Evolutionary conservation across 1,140 invertebrate genomes (phyloP).

Genomic region (Aleiodes sp.): DNA sequence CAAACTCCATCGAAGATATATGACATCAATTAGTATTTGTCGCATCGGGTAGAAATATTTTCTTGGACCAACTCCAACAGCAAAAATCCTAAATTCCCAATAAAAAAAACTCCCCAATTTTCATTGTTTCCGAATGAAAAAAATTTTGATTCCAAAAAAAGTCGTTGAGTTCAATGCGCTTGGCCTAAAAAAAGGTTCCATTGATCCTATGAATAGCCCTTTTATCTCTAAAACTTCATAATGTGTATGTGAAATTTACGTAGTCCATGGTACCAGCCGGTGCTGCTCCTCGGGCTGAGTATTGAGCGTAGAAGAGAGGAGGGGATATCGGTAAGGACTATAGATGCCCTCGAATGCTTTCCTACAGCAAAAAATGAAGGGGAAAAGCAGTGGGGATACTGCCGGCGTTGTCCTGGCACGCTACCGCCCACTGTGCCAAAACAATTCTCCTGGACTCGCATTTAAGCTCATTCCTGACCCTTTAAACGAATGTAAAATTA

Average conservation of each 20-base stretch:
- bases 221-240: constrained; percentile 16
- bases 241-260: constrained; percentile 25
- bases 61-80: too few species aligned
- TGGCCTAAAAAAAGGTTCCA: background rate
- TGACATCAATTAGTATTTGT: too few species aligned
- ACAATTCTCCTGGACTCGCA: constrained; percentile 21
- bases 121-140: too few species aligned
- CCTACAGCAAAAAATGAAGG: too few species aligned
- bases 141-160: too few species aligned
- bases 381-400: constrained; percentile 34
- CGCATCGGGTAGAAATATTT: too few species aligned
- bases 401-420: constrained; percentile 36
- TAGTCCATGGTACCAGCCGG: constrained; percentile 36
- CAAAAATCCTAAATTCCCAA: too few species aligned
- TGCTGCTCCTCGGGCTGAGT: constrained; percentile 28
- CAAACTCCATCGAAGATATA: too few species aligned
- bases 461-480: constrained; percentile 18
- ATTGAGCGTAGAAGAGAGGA: constrained; percentile 27
- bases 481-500: too few species aligned
- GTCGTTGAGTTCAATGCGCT: too few species aligned
- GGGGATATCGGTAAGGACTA: background rate
- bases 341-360: constrained; percentile 18
- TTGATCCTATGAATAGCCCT: constrained; percentile 9
- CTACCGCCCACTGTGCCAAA: constrained; percentile 13
- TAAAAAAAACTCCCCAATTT: too few species aligned